phyloP scores from a whole-genome alignment of 2,113 vertebrate species.

The Natator depressus region DNA sequence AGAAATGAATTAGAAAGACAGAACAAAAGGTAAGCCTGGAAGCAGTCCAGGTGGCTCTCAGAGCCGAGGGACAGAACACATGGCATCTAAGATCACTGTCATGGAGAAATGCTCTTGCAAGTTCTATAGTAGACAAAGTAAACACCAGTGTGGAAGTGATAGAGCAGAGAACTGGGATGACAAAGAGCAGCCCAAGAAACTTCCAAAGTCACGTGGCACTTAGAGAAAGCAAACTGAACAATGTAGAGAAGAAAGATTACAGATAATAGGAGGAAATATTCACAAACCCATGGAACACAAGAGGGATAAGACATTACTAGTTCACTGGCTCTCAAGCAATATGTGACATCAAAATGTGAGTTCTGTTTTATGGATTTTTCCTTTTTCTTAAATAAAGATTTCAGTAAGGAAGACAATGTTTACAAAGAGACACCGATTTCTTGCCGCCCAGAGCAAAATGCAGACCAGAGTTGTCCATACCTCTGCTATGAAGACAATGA shows the following conservation, averaged over 20 bases:
- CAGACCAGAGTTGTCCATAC: no score
- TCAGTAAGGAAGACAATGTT: not conserved
- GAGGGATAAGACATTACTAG: not conserved
- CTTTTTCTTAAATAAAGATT: not conserved
- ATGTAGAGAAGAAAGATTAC: not conserved
- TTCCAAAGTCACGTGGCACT: not conserved
- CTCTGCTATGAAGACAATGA: not conserved
- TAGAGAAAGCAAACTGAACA: not conserved
- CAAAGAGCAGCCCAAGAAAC: not conserved
- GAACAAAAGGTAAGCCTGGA: not conserved
- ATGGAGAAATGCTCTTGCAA: not conserved
- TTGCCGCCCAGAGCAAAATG: not conserved
- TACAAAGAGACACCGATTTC: not conserved
- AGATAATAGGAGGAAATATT: not conserved
- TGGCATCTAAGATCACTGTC: not conserved
- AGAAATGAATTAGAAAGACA: not conserved
- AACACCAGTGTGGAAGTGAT: not conserved
- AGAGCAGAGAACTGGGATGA: not conserved
- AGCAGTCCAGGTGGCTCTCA: not conserved
- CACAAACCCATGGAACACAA: not conserved
- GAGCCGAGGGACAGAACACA: not conserved
- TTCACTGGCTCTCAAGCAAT: not conserved
- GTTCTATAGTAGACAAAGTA: not conserved
- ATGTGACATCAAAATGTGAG: not conserved
- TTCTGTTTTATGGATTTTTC: not conserved